Conservation (phyloP, 2,113 vertebrate genomes). For the Embiotoca jacksoni region DNA sequence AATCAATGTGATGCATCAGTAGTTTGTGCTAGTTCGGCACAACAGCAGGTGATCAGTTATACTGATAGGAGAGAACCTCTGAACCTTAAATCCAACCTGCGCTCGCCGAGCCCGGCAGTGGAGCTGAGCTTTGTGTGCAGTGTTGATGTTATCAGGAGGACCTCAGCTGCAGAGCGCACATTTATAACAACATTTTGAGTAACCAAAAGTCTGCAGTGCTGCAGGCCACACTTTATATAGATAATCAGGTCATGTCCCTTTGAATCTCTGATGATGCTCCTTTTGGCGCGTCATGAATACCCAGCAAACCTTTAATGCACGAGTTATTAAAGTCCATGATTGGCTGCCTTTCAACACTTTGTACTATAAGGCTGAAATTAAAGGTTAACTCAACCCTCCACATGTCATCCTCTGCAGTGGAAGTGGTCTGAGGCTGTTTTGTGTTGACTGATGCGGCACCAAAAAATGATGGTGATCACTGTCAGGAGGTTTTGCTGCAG, state of each 20-base stretch:
- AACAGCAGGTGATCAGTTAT: constrained; percentile 55
- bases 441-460: constrained; percentile 37
- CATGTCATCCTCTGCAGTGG: constrained; percentile 18
- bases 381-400: constrained; percentile 38
- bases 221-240: not conserved
- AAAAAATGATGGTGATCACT: constrained; percentile 32
- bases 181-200: constrained; percentile 21
- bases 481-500: not conserved
- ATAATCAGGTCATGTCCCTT: constrained; percentile 4
- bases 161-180: constrained; percentile 8
- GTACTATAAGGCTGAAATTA: constrained; percentile 55
- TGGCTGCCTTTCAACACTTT: constrained; percentile 59
- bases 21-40: constrained; percentile 63
- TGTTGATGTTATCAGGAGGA: constrained; percentile 1
- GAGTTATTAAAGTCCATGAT: constrained; percentile 35
- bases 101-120: not conserved
- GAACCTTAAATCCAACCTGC: constrained; percentile 30
- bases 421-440: constrained; percentile 3
- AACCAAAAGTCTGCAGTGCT: not conserved
- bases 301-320: constrained; percentile 33
- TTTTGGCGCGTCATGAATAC: constrained; percentile 2
- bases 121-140: not conserved
- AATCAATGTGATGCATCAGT: constrained; percentile 48
- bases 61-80: constrained; percentile 56
- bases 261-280: constrained; percentile 9